phyloP scores from a whole-genome alignment of 2,797 vertebrate genomes.

The Zenarchopterus dispar region DNA sequence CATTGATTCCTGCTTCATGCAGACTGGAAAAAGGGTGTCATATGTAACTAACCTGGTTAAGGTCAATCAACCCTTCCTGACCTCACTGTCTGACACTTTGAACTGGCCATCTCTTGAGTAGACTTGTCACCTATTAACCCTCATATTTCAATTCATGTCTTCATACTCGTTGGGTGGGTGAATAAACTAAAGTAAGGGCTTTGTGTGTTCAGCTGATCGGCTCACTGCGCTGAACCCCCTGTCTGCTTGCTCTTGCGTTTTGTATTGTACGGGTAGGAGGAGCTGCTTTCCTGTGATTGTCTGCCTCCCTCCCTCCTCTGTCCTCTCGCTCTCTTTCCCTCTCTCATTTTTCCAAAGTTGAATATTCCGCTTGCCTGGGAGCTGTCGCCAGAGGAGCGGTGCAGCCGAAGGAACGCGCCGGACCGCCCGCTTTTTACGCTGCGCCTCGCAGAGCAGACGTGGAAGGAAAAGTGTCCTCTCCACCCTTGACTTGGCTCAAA shows the following conservation, averaged over 20 bases:
- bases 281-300: slow-evolving; percentile 90
- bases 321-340: slow-evolving; percentile 40
- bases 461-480: slow-evolving; percentile 13
- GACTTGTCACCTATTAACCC: background rate
- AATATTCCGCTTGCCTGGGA: slow-evolving; percentile 68
- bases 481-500: background rate
- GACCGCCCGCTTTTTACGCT: slow-evolving; percentile 25
- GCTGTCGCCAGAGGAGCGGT: slow-evolving; percentile 64
- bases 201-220: slow-evolving; percentile 15
- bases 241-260: slow-evolving; percentile 66
- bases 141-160: background rate
- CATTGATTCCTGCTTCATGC: slow-evolving; percentile 31
- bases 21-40: slow-evolving; percentile 20
- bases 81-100: slow-evolving; percentile 13
- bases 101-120: background rate
- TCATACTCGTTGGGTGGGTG: background rate
- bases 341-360: slow-evolving; percentile 78
- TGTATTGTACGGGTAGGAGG: slow-evolving; percentile 81
- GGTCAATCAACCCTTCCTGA: slow-evolving; percentile 10
- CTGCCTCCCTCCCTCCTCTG: slow-evolving; percentile 69
- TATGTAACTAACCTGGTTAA: background rate
- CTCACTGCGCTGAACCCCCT: slow-evolving; percentile 33
- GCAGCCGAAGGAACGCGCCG: slow-evolving; percentile 42
- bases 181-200: background rate
- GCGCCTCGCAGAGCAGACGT: slow-evolving; percentile 36